Evolutionary conservation across 2,797 vertebrate species (phyloP), one percentile per base, ranked within the genome.

Genomic region (Corythornis leucogaster): DNA sequence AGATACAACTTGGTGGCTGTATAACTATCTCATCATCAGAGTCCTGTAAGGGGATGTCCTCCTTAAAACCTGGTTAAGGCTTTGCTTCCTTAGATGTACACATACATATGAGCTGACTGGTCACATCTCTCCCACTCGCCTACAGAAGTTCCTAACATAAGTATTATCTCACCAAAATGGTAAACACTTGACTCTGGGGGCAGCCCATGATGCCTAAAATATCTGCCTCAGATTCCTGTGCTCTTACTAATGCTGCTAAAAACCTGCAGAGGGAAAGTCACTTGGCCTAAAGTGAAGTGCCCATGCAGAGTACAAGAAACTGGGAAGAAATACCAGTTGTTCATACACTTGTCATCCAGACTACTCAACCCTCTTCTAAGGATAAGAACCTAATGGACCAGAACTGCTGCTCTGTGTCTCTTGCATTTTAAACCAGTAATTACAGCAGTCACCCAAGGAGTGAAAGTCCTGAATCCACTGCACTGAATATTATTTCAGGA

Each of bases 91-190:
- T 31, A 19, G 15, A 31, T 9, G 12, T 46, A 68, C 33, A 59
- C 12, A 16, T 15, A 17, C 0, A 2, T 18, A 22, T 3, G 11
- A 67, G 25, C 16, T 69, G 45, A 68, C 35, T 80, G 64, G 35
- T 83, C 69, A 89, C 40, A 61, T 21, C 26, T 20, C 40, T 38
- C 25, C 38, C 0, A 0, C 11, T 50, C 1, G 0, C 38, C 38
- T 69, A 61, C 15, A 15, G 25, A 75, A 50, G 9, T 61, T 71
- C 51, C 69, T 75, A 71, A 70, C 6, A 6, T 43, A 77, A 74
- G 8, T 64, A 83, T 70, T 68, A 48, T 51, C 53, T 91, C 66
- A 80, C 25, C 26, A 71, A 64, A 85, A 71, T 43, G 31, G 22
- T 53, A 89, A 91, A 70, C 35, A 42, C 30, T 61, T 91, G 62